These are phyloP conservation scores for Holcopasites calliopsidis DNA, from an alignment of 1,140 invertebrate species.

Conservation along the genomic window DNA sequence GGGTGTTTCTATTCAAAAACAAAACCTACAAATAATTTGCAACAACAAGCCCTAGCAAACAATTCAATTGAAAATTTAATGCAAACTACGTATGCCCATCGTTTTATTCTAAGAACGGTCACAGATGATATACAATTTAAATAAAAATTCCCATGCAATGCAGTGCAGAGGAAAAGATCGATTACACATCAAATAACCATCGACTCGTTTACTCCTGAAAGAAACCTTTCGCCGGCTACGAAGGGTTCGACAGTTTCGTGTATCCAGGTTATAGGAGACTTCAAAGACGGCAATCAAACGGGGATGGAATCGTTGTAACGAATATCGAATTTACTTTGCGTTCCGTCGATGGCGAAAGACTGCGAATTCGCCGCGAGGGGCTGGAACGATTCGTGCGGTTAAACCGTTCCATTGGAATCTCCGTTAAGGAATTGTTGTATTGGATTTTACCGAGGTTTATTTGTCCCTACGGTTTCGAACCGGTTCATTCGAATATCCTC, in stretches of 20 bases:
- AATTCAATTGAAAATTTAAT: too few species aligned
- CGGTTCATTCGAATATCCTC: too few species aligned
- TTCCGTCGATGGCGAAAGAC: neutral
- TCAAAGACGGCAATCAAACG: neutral
- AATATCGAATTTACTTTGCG: conserved; percentile 16
- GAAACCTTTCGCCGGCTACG: neutral
- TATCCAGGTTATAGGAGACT: neutral
- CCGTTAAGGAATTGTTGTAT: neutral
- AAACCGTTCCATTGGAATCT: neutral
- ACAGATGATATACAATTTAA: too few species aligned
- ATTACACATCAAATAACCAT: neutral
- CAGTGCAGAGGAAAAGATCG: too few species aligned
- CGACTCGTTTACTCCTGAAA: neutral
- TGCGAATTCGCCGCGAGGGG: neutral
- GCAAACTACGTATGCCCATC: too few species aligned
- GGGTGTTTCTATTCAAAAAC: too few species aligned
- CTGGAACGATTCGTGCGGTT: neutral
- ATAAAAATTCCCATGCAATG: too few species aligned
- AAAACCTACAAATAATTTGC: too few species aligned
- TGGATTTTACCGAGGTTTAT: neutral
- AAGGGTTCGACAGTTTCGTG: neutral
- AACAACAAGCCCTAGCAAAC: too few species aligned
- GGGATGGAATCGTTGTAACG: neutral
- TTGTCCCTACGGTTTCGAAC: neutral
- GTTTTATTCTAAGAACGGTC: too few species aligned